Evolutionary conservation across 2,888 invertebrate species (phyloP), one percentile per base, ranked within the genome.

Genomic region (Apodemia zela): DNA sequence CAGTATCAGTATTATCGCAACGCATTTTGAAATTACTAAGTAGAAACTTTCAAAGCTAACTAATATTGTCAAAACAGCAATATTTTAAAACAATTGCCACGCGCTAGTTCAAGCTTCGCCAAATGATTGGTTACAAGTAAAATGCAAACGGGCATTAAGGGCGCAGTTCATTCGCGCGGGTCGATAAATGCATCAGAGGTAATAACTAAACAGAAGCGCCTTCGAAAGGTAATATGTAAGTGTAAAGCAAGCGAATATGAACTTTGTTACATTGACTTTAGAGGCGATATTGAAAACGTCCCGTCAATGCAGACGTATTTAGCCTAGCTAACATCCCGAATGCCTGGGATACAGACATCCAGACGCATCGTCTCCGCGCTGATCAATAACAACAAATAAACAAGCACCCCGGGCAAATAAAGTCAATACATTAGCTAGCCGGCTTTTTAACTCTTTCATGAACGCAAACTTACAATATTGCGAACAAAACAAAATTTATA

Each of bases 111-210:
- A 33, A 15, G 62, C 47, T 59, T 21, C 49, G 47, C 17, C 59
- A 21, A 61, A 61, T 49, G 15, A 63, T 49, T 59, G 49, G n/a
- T 35, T 47, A 45, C 61, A 63, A 59, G 45, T 47, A 47, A 57
- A 38, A 51, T 65, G 60, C 57, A 58, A 61, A 65, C 51, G 47
- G 51, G 60, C 54, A n/a, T 64, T 65, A 63, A 65, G 62, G 66
- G 67, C 69, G 69, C 69, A 67, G 63, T 67, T 62, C 42, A 62
- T 58, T 54, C 62, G 67, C 69, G 68, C 68, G 66, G 69, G 66
- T 69, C 69, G 64, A 69, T 69, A 68, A 67, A 66, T 69, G 68
- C 67, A 69, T 66, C 67, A 57, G 63, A 62, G 59, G 66, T 60
- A 57, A 67, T 47, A 64, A 42, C 47, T 18, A 15, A 42, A 57